Evolutionary conservation across 2,797 vertebrate genomes (phyloP).

Genomic region (Gallinago solitaria): DNA sequence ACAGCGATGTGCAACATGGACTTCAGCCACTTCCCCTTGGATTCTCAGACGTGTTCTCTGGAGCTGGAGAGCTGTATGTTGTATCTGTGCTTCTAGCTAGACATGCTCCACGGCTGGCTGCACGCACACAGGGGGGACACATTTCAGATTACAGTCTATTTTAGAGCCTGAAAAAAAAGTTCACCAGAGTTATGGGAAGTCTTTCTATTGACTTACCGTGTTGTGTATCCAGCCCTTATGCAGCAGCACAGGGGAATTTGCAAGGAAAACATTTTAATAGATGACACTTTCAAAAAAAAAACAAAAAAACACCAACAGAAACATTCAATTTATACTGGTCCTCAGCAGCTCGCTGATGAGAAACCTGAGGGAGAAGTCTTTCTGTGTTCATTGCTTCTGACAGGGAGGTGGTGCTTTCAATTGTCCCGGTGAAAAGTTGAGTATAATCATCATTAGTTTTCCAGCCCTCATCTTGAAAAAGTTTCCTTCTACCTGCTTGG

Average conservation of each 20-base stretch:
- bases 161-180: neutral
- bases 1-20: conserved; percentile 98
- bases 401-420: neutral
- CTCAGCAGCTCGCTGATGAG: neutral
- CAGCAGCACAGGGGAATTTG: neutral
- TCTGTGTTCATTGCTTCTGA: neutral
- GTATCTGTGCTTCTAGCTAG: neutral
- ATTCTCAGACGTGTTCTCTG: conserved; percentile 93
- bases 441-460: neutral
- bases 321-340: neutral
- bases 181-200: neutral
- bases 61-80: conserved; percentile 95
- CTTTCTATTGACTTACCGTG: neutral
- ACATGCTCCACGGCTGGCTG: neutral
- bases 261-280: neutral
- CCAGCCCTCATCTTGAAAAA: neutral
- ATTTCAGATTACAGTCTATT: neutral
- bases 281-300: neutral
- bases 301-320: neutral
- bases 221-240: neutral
- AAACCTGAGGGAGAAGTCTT: neutral
- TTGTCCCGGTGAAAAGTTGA: neutral
- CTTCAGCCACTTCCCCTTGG: conserved; percentile 93
- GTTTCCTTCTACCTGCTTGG: neutral
- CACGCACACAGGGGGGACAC: no score